A percentile compares a stretch with the other conserved stretches of the same genome.
Evolutionary conservation across 2,888 invertebrate species (phyloP).

Genomic region (Cosmia pyralina): DNA sequence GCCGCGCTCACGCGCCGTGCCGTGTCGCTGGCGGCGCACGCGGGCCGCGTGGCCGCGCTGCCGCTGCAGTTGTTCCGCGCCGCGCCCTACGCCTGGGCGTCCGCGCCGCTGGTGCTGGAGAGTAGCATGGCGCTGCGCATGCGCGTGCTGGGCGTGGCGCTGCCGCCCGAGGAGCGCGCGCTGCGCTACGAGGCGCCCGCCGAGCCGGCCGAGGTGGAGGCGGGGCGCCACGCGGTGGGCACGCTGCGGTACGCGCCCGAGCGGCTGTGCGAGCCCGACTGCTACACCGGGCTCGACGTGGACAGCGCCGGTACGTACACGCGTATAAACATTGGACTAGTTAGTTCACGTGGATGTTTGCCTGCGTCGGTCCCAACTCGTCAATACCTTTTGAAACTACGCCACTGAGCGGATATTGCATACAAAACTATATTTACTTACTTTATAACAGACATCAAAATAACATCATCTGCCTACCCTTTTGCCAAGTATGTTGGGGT

Average conservation of each 20-base stretch:
- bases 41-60: slow-evolving; percentile 65
- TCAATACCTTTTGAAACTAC: too few relatives aligned
- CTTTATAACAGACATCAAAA: too few relatives aligned
- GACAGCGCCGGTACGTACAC: slow-evolving; percentile 70
- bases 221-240: slow-evolving; percentile 86
- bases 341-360: too few relatives aligned
- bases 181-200: slow-evolving; percentile 79
- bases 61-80: slow-evolving; percentile 56
- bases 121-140: slow-evolving; percentile 95
- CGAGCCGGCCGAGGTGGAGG: slow-evolving; percentile 66
- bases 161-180: slow-evolving; percentile 91
- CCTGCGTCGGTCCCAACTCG: too few relatives aligned
- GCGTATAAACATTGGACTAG: too few relatives aligned
- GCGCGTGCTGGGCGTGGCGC: slow-evolving; percentile 92
- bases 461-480: too few relatives aligned
- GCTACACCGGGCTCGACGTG: slow-evolving; percentile 94
- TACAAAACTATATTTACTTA: too few relatives aligned
- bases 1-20: slow-evolving; percentile 64
- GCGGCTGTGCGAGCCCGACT: slow-evolving; percentile 92
- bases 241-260: slow-evolving; percentile 93
- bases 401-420: too few relatives aligned
- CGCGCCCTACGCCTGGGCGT: slow-evolving; percentile 72
- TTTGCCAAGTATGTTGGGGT: too few relatives aligned
- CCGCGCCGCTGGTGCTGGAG: slow-evolving; percentile 94
- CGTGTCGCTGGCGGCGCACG: slow-evolving; percentile 68